phyloP scores from a whole-genome alignment of 1,140 invertebrate species.

The Sinonovacula constricta region DNA sequence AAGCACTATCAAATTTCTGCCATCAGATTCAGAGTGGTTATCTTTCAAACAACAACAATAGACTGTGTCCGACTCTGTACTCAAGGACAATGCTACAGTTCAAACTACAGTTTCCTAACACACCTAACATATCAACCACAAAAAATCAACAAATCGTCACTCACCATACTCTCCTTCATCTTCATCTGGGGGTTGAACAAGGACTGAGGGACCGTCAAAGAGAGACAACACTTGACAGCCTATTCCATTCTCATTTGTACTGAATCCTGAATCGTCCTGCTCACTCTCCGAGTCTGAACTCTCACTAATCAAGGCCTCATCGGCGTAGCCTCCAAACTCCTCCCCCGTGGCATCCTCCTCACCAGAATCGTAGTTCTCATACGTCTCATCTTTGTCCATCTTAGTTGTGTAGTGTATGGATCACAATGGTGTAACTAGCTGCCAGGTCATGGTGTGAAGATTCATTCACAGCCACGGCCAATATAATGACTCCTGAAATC shows the following conservation, averaged over 20 bases:
- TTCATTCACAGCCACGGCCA: neutral
- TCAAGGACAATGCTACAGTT: too few species aligned
- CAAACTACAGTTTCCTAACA: too few species aligned
- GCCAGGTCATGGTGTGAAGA: neutral
- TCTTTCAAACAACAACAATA: too few species aligned
- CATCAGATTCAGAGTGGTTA: too few species aligned
- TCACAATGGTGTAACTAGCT: neutral
- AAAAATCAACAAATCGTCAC: too few species aligned
- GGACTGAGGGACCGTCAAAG: constrained; percentile 37
- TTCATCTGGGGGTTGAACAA: constrained; percentile 22
- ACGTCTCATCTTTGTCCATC: constrained; percentile 38
- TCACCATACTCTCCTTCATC: constrained; percentile 47
- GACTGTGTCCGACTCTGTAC: too few species aligned
- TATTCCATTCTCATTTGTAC: constrained; percentile 36
- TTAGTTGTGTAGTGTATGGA: neutral
- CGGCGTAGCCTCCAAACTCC: neutral
- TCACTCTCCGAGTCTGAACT: constrained; percentile 52
- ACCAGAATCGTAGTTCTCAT: constrained; percentile 32
- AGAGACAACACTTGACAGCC: constrained; percentile 38
- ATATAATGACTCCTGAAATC: neutral
- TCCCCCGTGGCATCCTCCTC: constrained; percentile 19
- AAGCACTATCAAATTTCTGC: too few species aligned
- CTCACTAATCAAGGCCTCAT: constrained; percentile 15
- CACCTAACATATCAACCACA: too few species aligned
- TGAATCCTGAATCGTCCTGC: constrained; percentile 42